Evolutionary conservation across 23 tunicate genomes (phyloP), one percentile per base, ranked within the genome.

Genomic region (Halocynthia roretzi): DNA sequence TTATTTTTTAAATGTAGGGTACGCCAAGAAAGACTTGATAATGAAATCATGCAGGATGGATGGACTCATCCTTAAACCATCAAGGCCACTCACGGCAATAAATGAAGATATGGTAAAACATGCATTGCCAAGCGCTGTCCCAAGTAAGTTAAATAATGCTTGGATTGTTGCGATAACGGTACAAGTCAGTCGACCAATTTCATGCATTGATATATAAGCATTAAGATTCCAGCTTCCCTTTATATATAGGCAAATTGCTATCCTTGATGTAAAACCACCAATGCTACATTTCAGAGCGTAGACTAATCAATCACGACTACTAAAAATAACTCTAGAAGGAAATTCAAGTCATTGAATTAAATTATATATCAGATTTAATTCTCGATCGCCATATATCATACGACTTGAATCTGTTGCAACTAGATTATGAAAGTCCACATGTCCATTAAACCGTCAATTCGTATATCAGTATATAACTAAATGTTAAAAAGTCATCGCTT

Each of bases 11-110:
- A 51, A 4, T 50, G 9, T 80, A 85, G 98, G 93, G 53, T 7
- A 57, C 15, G 70, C 88, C 10, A 61, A 85, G 53, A 44, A 61
- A 10, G 72, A 72, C 49, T 11, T 82, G 56, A 75, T 87, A 54
- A 77, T 80, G 82, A 82, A 82, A 76, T 85, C 83, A 22, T 86
- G 91, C 56, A 78, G 93, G 10, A 77, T 71, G 44, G 98, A 93
- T 53, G 98, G 98, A 19, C 67, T 85, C 5, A 83, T 93, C 23
- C 54, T 93, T 0, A 93, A 93, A 78, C 98, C 98, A 20, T 86
- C 92, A 10, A 74, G 92, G 12, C 80, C 98, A 8, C 49, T 93
- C 8, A 86, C 98, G 5, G 62, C 88, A 51, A 82, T 86, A 61
- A 80, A 93, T 74, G 81, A 80, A 48, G 81, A 79, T 23, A 75